Evolutionary conservation across 2,797 vertebrate genomes (phyloP).

Genomic region (Serranus cabrilla): DNA sequence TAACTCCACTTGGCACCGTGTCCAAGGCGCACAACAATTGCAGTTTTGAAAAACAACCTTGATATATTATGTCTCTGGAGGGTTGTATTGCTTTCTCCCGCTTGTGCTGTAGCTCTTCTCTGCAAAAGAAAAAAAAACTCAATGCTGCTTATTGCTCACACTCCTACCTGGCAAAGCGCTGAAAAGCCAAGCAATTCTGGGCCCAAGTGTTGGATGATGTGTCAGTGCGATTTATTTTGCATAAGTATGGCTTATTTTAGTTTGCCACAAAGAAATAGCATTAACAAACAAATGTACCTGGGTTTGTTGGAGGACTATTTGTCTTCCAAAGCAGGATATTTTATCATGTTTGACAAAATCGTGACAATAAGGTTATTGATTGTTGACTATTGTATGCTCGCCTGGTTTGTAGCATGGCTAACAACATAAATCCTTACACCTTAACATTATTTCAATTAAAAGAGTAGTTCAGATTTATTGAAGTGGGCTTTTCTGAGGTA

Average conservation of each 20-base stretch:
- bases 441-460: no score
- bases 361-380: no score
- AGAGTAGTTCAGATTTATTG: no score
- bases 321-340: no score
- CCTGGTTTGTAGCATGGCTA: no score
- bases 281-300: neutral
- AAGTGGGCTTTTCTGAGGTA: no score
- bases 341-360: no score
- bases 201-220: constrained; percentile 36
- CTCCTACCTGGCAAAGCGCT: constrained; percentile 5
- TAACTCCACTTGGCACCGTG: constrained; percentile 18
- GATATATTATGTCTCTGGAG: constrained; percentile 25
- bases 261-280: neutral
- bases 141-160: constrained; percentile 27
- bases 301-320: neutral
- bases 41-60: constrained; percentile 36
- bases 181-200: constrained; percentile 6
- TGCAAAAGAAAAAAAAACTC: neutral
- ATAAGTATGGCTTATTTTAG: constrained; percentile 10
- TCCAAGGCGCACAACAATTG: constrained; percentile 17
- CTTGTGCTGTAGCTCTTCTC: neutral
- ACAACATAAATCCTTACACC: no score
- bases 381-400: no score
- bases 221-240: constrained; percentile 30
- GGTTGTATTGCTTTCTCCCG: constrained; percentile 35